Conservation (phyloP, 2,797 vertebrate genomes). For the Myotis daubentonii region DNA sequence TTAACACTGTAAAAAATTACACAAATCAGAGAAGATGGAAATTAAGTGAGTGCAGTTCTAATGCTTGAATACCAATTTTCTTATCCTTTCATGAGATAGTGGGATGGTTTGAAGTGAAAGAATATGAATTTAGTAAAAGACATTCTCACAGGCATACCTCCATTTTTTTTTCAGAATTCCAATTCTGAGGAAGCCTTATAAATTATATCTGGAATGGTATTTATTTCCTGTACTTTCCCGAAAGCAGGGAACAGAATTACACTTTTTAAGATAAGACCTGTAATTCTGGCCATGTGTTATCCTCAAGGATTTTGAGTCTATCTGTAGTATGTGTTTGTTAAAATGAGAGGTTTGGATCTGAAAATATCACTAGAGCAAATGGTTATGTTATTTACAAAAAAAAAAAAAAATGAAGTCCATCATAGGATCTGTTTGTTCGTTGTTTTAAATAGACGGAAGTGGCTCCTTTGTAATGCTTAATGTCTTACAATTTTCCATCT, state of each 20-base stretch:
- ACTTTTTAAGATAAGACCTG: neutral
- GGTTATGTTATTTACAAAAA: slow-evolving; percentile 27
- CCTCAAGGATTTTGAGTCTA: slow-evolving; percentile 1
- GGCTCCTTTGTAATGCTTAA: neutral
- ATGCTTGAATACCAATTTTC: neutral
- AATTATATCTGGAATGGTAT: neutral
- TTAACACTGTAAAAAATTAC: neutral
- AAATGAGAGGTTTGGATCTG: slow-evolving; percentile 24
- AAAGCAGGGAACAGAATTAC: neutral
- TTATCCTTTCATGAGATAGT: neutral
- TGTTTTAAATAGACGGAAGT: neutral
- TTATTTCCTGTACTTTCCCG: slow-evolving; percentile 12
- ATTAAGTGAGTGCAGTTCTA: neutral
- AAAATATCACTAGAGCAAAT: slow-evolving; percentile 45
- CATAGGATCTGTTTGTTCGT: neutral
- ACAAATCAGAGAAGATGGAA: neutral
- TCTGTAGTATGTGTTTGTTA: neutral
- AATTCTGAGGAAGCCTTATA: neutral
- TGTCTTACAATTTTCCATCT: slow-evolving; percentile 13
- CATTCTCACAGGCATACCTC: neutral
- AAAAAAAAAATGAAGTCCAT: slow-evolving; percentile 37
- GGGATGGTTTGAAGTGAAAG: neutral
- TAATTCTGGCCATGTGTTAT: slow-evolving; percentile 6
- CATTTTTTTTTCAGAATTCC: neutral
- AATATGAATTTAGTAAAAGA: neutral